Conservation (phyloP, 2,888 invertebrate genomes). For the Oconnorella tubifera region DNA sequence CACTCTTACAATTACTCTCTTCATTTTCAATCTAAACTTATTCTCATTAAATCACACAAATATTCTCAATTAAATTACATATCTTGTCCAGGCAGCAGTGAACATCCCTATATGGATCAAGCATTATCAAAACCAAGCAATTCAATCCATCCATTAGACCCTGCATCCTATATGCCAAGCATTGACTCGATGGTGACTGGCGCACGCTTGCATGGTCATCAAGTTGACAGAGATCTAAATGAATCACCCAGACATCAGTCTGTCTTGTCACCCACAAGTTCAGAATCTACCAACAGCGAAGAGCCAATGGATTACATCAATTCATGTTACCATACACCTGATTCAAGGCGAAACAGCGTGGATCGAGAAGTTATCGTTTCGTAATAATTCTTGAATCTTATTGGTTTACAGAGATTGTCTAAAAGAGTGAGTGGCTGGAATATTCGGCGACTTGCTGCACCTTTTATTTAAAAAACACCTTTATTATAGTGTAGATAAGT, state of each 20-base stretch:
- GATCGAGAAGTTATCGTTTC: conserved; percentile 1
- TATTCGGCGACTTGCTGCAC: too few species aligned
- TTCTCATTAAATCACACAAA: too few species aligned
- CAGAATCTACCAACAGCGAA: not conserved
- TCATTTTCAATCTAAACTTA: too few species aligned
- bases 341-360: not conserved
- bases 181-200: conserved; percentile 8
- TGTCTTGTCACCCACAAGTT: not conserved
- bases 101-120: not conserved
- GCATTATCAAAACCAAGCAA: not conserved
- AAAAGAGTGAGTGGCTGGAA: too few species aligned
- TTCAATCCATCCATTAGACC: not conserved
- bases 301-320: not conserved
- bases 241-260: not conserved
- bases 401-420: too few species aligned
- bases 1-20: too few species aligned
- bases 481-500: too few species aligned
- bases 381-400: too few species aligned
- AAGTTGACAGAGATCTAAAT: not conserved
- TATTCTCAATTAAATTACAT: too few species aligned
- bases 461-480: too few species aligned
- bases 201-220: conserved; percentile 11
- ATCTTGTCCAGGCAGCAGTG: not conserved
- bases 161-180: conserved; percentile 7
- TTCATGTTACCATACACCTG: not conserved